These are phyloP conservation scores for Zootermopsis nevadensis DNA, from an alignment of 2,888 invertebrate species.

Conservation along the genomic window DNA sequence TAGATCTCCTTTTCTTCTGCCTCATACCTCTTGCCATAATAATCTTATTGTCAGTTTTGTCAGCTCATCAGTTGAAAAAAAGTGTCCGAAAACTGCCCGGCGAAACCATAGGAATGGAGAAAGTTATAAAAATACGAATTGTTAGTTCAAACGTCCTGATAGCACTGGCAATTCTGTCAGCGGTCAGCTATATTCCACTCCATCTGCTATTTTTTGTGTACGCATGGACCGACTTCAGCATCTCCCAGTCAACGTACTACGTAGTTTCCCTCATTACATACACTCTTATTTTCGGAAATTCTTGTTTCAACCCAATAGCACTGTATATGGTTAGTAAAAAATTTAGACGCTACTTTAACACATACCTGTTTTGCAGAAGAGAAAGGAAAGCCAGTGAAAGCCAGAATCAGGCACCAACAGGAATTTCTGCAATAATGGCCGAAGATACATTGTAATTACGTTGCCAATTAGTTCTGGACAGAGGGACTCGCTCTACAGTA, in stretches of 20 bases:
- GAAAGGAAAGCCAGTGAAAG: neutral
- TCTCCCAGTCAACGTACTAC: neutral
- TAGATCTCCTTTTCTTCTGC: neutral
- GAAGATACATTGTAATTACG: no score
- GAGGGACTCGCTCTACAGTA: no score
- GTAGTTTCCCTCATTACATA: neutral
- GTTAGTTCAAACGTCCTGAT: neutral
- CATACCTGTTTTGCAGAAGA: neutral
- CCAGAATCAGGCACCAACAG: no score
- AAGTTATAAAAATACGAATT: neutral
- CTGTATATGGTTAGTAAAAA: neutral
- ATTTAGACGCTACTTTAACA: neutral
- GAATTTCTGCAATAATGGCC: no score
- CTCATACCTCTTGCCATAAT: neutral
- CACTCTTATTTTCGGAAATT: neutral
- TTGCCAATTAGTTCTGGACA: no score
- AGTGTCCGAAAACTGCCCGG: neutral
- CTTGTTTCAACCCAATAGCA: slow-evolving; percentile 6
- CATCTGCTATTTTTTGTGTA: neutral
- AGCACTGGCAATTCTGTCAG: neutral
- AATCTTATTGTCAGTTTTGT: neutral
- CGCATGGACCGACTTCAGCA: neutral
- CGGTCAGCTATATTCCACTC: neutral
- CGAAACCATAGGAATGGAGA: neutral
- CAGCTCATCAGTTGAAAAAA: neutral